Evolutionary conservation across 92 coral and sea anemone species (phyloP), one percentile per base, ranked within the genome.

Genomic region (Epizoanthus rinbou): DNA sequence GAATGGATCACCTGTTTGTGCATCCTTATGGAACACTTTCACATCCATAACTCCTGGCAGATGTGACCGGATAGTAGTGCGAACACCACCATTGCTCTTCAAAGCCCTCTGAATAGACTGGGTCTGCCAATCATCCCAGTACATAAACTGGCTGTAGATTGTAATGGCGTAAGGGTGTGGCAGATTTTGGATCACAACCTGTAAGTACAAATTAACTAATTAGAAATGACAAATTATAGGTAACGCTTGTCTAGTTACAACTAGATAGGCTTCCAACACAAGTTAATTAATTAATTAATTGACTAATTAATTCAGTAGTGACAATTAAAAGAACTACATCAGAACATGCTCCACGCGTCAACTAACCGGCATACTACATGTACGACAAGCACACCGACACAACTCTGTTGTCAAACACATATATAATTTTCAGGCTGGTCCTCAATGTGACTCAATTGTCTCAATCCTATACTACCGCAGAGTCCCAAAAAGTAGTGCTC

Each of bases 51-150:
- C 82, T 21, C 93, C 95, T 3, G 88, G 69, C 3, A 85, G 37
- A 4, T 57, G 60, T 5, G 90, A 86, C 65, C 78, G 88, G 67
- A 91, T 83, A 59, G 91, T 84, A 63, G 85, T 86, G 3, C 98
- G 93, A 4, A 71, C 68, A 8, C 90, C 83, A 14, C 87, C 96
- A 8, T 91, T 89, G 16, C 76, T 76, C 65, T 89, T 90, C 33
- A 78, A 82, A 0, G 99, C 95, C 56, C 94, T 92, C 82, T 81
- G 90, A 25, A 96, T 90, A 23, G 92, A 81, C 31, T 85, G 94
- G 1, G 95, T 91, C 39, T 90, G 86, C 99, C 99, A 96, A 89
- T 96, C 99, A 39, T 94, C 99, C 99, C 99, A 96, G 93, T 90
- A 96, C 81, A 96, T 88, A 65, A 74, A 88, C 72, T 88, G 81